phyloP scores from a whole-genome alignment of 2,888 invertebrate genomes.

The Rutpela maculata region DNA sequence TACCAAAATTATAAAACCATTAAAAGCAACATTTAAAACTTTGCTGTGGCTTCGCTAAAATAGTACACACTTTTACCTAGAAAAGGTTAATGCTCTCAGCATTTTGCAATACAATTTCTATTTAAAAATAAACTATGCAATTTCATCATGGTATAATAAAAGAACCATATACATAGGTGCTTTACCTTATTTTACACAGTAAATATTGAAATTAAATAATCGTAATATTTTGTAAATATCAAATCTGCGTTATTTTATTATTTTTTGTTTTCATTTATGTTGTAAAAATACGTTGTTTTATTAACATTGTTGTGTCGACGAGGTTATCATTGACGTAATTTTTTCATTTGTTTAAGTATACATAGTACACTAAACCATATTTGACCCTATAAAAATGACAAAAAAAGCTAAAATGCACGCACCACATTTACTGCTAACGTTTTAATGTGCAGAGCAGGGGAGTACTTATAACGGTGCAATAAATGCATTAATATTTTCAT shows the following conservation, averaged over 20 bases:
- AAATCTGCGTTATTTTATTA: neutral
- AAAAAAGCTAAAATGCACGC: too few relatives aligned
- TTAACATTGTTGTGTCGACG: neutral
- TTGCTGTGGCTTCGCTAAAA: slow-evolving; percentile 25
- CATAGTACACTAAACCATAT: too few relatives aligned
- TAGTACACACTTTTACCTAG: slow-evolving; percentile 48
- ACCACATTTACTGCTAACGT: too few relatives aligned
- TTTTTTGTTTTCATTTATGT: neutral
- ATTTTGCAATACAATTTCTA: slow-evolving; percentile 70
- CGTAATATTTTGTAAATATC: neutral
- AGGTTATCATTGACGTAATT: neutral
- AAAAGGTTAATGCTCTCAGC: slow-evolving; percentile 64
- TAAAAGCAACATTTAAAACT: slow-evolving; percentile 25
- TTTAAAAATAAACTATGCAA: slow-evolving; percentile 66
- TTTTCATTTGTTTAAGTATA: neutral
- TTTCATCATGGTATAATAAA: slow-evolving; percentile 60
- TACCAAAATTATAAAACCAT: slow-evolving; percentile 6
- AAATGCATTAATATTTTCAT: too few relatives aligned
- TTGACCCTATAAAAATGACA: too few relatives aligned
- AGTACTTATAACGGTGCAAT: too few relatives aligned
- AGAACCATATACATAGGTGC: slow-evolving; percentile 25
- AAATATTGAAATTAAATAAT: neutral
- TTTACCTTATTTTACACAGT: neutral
- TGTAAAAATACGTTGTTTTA: neutral
- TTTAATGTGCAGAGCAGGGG: too few relatives aligned